These are phyloP conservation scores for Oncorhynchus masou DNA, from an alignment of 2,113 vertebrate genomes.

Conservation along the genomic window DNA sequence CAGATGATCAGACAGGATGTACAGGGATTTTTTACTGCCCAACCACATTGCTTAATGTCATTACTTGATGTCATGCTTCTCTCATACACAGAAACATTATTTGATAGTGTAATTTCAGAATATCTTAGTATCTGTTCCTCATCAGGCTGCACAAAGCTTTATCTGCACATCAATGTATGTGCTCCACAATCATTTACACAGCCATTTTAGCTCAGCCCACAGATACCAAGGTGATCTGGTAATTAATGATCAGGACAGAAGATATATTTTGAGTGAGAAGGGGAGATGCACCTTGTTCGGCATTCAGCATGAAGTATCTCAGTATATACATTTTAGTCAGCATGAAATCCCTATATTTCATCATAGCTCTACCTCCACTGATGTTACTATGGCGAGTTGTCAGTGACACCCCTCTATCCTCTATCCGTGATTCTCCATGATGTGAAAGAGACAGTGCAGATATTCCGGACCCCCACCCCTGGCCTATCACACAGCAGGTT, in stretches of 20 bases:
- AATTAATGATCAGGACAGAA: not conserved
- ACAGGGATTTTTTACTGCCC: not conserved
- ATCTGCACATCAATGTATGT: not conserved
- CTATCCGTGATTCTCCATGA: not conserved
- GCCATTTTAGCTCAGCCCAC: too few relatives aligned
- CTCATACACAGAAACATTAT: not conserved
- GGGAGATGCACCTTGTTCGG: not conserved
- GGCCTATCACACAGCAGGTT: slow-evolving; percentile 70
- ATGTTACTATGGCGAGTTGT: not conserved
- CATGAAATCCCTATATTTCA: too few relatives aligned
- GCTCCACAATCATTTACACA: too few relatives aligned
- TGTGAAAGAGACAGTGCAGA: not conserved
- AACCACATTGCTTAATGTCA: not conserved
- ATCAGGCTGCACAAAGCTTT: not conserved
- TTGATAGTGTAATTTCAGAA: not conserved
- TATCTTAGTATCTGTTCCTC: not conserved
- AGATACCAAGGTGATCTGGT: not conserved
- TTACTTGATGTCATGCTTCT: not conserved
- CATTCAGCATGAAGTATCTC: not conserved
- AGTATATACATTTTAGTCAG: not conserved
- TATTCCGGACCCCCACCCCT: not conserved
- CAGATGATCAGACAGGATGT: slow-evolving; percentile 23
- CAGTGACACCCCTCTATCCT: not conserved
- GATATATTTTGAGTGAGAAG: not conserved
- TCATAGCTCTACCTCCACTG: not conserved